A percentile compares a stretch with the other conserved stretches of the same genome.
These are phyloP conservation scores for Melieria omissa DNA, from an alignment of 2,888 invertebrate species.

Conservation along the genomic window DNA sequence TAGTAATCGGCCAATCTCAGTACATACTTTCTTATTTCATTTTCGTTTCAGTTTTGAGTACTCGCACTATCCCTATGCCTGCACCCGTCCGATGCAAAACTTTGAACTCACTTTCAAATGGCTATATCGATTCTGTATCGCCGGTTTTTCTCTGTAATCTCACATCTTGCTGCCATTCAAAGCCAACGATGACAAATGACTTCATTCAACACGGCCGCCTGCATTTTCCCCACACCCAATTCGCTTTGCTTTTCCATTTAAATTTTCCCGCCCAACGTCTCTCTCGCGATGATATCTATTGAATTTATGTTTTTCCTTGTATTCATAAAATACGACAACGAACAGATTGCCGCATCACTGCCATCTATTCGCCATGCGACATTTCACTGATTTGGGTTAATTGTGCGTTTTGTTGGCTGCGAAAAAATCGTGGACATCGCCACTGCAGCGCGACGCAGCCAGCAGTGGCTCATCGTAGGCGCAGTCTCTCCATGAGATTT, in stretches of 20 bases:
- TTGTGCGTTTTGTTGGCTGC: constrained; percentile 30
- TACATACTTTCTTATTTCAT: no score
- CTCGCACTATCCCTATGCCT: no score
- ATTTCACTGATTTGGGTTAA: constrained; percentile 35
- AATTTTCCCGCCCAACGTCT: not conserved
- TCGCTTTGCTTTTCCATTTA: not conserved
- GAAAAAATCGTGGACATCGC: not conserved
- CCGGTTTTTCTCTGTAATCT: no score
- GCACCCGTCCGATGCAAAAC: no score
- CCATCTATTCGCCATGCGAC: constrained; percentile 30
- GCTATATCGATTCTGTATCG: no score
- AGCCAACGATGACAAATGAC: no score
- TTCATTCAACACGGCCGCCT: no score
- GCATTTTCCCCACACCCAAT: not conserved
- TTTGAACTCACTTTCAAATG: no score
- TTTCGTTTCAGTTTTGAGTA: no score
- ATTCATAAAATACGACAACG: not conserved
- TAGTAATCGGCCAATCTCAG: no score
- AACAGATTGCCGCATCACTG: not conserved
- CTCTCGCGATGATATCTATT: constrained; percentile 15
- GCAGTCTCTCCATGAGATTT: constrained; percentile 20
- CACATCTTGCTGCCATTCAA: no score
- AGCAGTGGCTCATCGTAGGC: no score
- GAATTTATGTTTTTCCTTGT: constrained; percentile 27
- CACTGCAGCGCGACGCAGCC: not conserved